Conservation (phyloP, 2,113 vertebrate species). For the Otolemur garnettii region DNA sequence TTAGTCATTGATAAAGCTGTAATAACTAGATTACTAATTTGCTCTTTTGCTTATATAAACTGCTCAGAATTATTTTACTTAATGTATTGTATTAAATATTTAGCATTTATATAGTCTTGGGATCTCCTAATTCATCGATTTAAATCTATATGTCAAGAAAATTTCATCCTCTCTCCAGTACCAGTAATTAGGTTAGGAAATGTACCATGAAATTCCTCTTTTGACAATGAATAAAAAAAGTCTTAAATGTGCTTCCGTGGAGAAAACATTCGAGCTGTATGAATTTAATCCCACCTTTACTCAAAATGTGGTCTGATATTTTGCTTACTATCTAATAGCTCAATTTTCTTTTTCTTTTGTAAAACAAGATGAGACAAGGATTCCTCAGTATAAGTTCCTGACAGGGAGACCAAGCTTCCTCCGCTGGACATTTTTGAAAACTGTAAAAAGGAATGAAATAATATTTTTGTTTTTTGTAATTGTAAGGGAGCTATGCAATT, state of each 20-base stretch:
- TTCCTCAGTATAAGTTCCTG: neutral
- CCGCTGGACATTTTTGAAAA: neutral
- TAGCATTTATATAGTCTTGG: neutral
- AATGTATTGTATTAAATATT: neutral
- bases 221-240: neutral
- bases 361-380: neutral
- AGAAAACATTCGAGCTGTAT: neutral
- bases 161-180: neutral
- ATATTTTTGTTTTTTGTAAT: neutral
- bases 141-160: neutral
- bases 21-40: neutral
- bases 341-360: neutral
- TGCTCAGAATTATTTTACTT: neutral
- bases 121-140: neutral
- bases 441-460: neutral
- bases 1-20: neutral
- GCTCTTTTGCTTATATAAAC: neutral
- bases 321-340: neutral
- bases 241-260: neutral
- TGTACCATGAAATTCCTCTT: neutral
- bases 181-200: neutral
- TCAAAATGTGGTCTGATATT: neutral
- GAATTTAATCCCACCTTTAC: neutral
- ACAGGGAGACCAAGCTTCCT: neutral
- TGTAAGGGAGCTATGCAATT: neutral